Evolutionary conservation across 2,797 vertebrate genomes (phyloP).

Genomic region (Synaphobranchus kaupii): DNA sequence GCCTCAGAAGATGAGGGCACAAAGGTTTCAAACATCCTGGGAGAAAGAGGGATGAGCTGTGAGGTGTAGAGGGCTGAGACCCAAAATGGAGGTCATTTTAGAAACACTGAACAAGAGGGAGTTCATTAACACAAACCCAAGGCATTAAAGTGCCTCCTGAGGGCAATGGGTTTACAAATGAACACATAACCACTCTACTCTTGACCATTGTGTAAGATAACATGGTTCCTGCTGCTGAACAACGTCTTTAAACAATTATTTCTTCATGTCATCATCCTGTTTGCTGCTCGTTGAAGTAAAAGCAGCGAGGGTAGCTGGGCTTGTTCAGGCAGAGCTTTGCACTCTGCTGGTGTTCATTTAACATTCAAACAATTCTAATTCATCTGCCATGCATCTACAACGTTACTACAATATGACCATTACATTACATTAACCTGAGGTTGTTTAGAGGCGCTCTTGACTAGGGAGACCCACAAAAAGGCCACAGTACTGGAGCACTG

Average conservation of each 20-base stretch:
- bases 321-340: not conserved
- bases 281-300: not conserved
- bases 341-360: not conserved
- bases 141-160: not conserved
- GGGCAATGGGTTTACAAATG: not conserved
- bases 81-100: constrained; percentile 14
- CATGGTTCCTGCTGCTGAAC: not conserved
- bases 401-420: not conserved
- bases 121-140: not conserved
- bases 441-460: not conserved
- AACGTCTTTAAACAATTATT: not conserved
- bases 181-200: not conserved
- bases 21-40: not conserved
- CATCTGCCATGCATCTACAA: not conserved
- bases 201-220: not conserved
- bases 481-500: not conserved
- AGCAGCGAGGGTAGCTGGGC: not conserved
- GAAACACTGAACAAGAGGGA: not conserved
- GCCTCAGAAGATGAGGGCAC: not conserved
- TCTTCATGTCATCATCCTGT: not conserved
- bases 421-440: not conserved
- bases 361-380: not conserved
- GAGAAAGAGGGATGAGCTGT: not conserved
- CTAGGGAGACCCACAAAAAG: not conserved
- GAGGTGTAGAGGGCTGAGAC: not conserved